Base-by-base conservation (phyloP, 2,888 invertebrate genomes). In the Itoplectis maculator region DNA sequence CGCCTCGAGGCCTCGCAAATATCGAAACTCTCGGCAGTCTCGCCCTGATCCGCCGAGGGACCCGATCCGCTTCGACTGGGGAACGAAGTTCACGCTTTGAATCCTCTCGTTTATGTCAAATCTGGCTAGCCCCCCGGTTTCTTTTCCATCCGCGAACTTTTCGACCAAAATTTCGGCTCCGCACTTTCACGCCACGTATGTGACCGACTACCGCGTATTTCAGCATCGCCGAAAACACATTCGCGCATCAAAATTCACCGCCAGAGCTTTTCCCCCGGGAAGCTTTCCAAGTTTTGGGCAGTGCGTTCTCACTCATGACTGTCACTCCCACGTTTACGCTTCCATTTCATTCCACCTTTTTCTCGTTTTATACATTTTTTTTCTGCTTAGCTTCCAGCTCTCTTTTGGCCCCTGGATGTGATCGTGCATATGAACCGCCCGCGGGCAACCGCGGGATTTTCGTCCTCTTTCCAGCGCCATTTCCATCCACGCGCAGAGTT, bases 221-320 rank as follows among this genome's bases (percentile, higher is more conserved):
- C 29, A 29, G 5, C 29, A 29, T 5, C 56, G 20, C 29, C 13
- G 29, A 59, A 59, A 59, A 29, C 56, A 29, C 56, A 7, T 59
- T 35, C n/a, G 35, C n/a, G 42, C 54, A 69, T 69, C 11, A 69
- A 69, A 69, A 54, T 56, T 69, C 69, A 69, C 11, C 20, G 15
- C 23, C 40, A 23, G 7, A 54, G 13, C 18, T 11, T n/a, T n/a
- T 40, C 8, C 40, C 2, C 13, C 3, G 13, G 4, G 37, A 51
- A 37, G 29, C 18, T 20, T 20, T 13, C 54, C 69, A 69, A 69
- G 20, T 69, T 69, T 20, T 68, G 11, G 37, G 4, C 6, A 18
- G 18, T 11, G n/a, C 45, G 20, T 45, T 13, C n/a, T n/a, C 13
- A 5, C 45, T 13, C 45, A 13, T 13, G 13, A 47, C 11, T 42